Evolutionary conservation across 2,888 invertebrate species (phyloP), one percentile per base, ranked within the genome.

Genomic region (Glaucopsyche alexis): DNA sequence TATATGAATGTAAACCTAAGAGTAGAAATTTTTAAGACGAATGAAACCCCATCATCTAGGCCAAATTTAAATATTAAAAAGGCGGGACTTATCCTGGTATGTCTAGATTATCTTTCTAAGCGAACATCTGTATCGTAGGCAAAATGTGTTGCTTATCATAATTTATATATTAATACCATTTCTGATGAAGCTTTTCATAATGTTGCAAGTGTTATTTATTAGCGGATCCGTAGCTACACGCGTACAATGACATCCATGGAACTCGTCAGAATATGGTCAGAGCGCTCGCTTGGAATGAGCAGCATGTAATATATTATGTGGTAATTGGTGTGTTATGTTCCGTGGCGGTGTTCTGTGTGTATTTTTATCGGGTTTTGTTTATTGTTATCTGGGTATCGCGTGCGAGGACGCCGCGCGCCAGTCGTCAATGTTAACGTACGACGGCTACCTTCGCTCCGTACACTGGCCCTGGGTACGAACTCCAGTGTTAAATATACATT

Each of bases 351-450:
- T 29, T n/a, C 47, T 45, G 19, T 13, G 64, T 65, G 47, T 49
- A 69, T 47, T 69, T 69, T 47, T 69, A 69, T 69, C 29, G 49
- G 69, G 47, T 47, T 47, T 47, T 49, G 69, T 69, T 69, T 69
- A 69, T 47, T 47, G 47, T 49, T 69, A 69, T 47, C 49, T 69
- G 69, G 45, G 29, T 72, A 72, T 72, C 66, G 55, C 67, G 72
- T 72, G 72, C 72, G 67, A 67, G 72, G 52, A 52, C 75, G 65
- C 60, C 73, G 66, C 73, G 40, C 73, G 64, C 73, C 50, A 19
- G 71, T 74, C 76, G 74, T 75, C 76, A 76, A 67, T 52, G 67
- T 75, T 60, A 76, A 77, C 74, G 74, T 73, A 74, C 73, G 70
- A 71, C 55, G 29, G 29, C 72, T 71, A 67, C 73, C 60, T 71